These are phyloP conservation scores for Valencia hispanica DNA, from an alignment of 2,797 vertebrate species.

Conservation along the genomic window DNA sequence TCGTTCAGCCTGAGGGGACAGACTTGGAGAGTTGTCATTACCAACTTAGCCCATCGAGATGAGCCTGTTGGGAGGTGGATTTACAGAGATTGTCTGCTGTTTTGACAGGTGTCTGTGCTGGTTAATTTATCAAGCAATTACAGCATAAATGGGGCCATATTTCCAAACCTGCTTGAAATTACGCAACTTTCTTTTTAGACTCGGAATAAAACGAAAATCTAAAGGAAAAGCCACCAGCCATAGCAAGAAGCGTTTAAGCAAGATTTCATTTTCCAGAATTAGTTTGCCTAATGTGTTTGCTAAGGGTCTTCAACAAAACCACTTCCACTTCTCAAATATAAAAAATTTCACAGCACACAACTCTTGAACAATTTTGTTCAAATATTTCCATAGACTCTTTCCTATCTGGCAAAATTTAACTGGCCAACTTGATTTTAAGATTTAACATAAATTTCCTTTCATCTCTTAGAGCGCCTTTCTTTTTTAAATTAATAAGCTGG, in stretches of 20 bases:
- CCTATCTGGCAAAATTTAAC: neutral
- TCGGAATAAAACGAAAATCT: conserved; percentile 9
- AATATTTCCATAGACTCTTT: neutral
- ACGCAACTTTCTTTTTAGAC: conserved; percentile 16
- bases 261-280: conserved; percentile 2
- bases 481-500: neutral
- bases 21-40: conserved; percentile 79
- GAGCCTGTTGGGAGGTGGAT: conserved; percentile 72
- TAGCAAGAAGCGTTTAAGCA: neutral
- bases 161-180: conserved; percentile 43
- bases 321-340: neutral
- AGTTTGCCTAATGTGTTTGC: neutral
- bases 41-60: conserved; percentile 77
- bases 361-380: neutral
- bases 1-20: conserved; percentile 77
- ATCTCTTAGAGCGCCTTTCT: neutral
- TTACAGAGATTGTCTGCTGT: conserved; percentile 73
- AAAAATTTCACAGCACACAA: neutral
- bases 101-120: conserved; percentile 81
- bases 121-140: conserved; percentile 81
- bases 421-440: neutral
- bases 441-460: neutral
- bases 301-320: neutral
- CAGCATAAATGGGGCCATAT: conserved; percentile 63
- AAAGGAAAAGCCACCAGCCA: conserved; percentile 5